Evolutionary conservation across 2,113 vertebrate genomes (phyloP).

Genomic region (Callipepla squamata): DNA sequence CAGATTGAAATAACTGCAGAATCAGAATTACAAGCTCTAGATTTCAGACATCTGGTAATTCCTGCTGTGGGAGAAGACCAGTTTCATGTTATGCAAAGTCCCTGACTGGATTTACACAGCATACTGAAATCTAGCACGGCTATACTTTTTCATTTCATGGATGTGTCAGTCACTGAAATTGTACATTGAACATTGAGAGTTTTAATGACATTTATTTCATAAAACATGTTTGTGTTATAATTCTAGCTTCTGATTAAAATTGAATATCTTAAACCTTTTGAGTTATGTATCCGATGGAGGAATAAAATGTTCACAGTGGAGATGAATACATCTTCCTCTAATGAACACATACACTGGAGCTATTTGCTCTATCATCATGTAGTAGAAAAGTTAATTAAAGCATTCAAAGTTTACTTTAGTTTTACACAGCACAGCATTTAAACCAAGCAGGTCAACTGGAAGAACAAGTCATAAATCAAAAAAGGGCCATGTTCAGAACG

Average conservation of each 20-base stretch:
- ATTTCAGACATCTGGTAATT: neutral
- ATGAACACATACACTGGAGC: neutral
- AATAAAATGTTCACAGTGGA: neutral
- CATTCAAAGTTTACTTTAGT: slow-evolving; percentile 31
- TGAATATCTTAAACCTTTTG: neutral
- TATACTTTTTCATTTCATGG: neutral
- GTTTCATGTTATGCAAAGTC: neutral
- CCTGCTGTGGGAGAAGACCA: neutral
- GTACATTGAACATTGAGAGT: neutral
- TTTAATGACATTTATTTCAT: neutral
- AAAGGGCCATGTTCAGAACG: neutral
- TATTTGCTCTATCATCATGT: slow-evolving; percentile 3
- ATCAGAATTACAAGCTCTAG: neutral
- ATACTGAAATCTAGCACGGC: neutral
- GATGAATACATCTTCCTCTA: neutral
- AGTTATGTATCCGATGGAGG: neutral
- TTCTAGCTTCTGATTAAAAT: neutral
- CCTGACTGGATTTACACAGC: neutral
- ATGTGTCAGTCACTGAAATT: neutral
- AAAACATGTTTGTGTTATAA: neutral
- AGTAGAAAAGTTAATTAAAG: slow-evolving; percentile 34
- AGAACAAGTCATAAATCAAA: slow-evolving; percentile 40
- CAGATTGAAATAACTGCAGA: neutral
- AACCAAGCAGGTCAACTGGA: slow-evolving; percentile 47
- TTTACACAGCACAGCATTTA: slow-evolving; percentile 42